These are phyloP conservation scores for Abrostola tripartita DNA, from an alignment of 2,888 invertebrate species.

Conservation along the genomic window DNA sequence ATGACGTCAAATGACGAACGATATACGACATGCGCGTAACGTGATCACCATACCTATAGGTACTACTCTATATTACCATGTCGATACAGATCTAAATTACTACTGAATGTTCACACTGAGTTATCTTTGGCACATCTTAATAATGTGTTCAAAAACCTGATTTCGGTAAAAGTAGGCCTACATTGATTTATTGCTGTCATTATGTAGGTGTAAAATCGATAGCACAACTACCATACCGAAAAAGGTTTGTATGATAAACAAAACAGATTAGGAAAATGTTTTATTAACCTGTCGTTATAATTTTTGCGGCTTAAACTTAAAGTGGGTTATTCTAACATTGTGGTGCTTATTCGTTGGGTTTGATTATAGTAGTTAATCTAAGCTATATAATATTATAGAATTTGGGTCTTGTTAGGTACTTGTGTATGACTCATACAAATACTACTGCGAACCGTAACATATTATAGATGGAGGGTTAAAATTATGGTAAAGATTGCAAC, in stretches of 20 bases:
- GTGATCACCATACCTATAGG: constrained; percentile 11
- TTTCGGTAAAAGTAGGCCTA: constrained; percentile 37
- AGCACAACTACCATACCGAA: constrained; percentile 24
- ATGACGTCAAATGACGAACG: constrained; percentile 25
- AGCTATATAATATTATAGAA: too few species aligned
- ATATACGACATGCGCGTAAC: constrained; percentile 12
- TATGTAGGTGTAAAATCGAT: constrained; percentile 38
- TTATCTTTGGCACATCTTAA: constrained; percentile 37
- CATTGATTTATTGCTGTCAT: constrained; percentile 31
- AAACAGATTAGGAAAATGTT: constrained; percentile 28
- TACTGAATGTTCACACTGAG: constrained; percentile 14
- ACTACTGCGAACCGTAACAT: too few species aligned
- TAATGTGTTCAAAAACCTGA: constrained; percentile 21
- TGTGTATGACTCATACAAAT: too few species aligned
- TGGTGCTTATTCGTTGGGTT: too few species aligned
- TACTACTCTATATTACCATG: constrained; percentile 20
- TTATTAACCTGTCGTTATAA: constrained; percentile 22
- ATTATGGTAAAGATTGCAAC: too few species aligned
- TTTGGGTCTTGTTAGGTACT: too few species aligned
- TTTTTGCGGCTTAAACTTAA: constrained; percentile 1
- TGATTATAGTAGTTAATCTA: too few species aligned
- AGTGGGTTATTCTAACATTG: too few species aligned
- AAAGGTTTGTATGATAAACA: constrained; percentile 30
- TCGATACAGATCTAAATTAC: constrained; percentile 29
- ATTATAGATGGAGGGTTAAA: too few species aligned